Evolutionary conservation across 2,797 vertebrate species (phyloP).

Genomic region (Hoplostethus mediterraneus): DNA sequence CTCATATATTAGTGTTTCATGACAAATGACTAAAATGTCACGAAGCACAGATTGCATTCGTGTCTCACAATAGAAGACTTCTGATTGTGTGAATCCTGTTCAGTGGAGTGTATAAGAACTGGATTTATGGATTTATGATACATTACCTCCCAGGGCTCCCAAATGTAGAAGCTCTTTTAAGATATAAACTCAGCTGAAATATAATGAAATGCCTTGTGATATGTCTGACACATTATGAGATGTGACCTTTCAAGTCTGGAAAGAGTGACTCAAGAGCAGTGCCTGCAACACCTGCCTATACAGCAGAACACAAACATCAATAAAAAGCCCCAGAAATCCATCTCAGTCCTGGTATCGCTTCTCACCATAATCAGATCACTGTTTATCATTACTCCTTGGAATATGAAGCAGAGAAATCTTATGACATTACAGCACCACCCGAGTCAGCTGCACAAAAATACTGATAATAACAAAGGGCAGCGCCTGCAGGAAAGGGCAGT

Average conservation of each 20-base stretch:
- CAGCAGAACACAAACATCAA: constrained; percentile 44
- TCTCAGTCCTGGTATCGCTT: constrained; percentile 38
- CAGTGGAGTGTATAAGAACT: constrained; percentile 23
- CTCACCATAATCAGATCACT: constrained; percentile 54
- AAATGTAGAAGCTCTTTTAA: constrained; percentile 36
- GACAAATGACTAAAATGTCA: constrained; percentile 65
- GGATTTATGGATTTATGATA: constrained; percentile 14
- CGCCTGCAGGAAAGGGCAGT: not conserved
- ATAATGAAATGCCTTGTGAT: constrained; percentile 57
- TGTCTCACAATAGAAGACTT: constrained; percentile 40
- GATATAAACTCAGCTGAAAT: constrained; percentile 46
- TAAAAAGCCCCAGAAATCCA: constrained; percentile 59
- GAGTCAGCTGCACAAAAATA: constrained; percentile 18
- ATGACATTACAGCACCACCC: constrained; percentile 16
- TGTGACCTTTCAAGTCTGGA: constrained; percentile 70
- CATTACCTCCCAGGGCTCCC: constrained; percentile 13
- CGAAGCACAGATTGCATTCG: constrained; percentile 48
- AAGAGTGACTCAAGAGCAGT: constrained; percentile 51
- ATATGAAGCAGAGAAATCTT: constrained; percentile 18
- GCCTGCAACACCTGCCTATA: constrained; percentile 11
- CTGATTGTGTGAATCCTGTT: constrained; percentile 40
- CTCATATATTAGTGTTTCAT: constrained; percentile 51
- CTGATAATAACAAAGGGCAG: not conserved
- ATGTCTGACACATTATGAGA: constrained; percentile 50
- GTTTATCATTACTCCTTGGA: constrained; percentile 43